Conservation (phyloP, 2,888 invertebrate species). For the Tyria jacobaeae region DNA sequence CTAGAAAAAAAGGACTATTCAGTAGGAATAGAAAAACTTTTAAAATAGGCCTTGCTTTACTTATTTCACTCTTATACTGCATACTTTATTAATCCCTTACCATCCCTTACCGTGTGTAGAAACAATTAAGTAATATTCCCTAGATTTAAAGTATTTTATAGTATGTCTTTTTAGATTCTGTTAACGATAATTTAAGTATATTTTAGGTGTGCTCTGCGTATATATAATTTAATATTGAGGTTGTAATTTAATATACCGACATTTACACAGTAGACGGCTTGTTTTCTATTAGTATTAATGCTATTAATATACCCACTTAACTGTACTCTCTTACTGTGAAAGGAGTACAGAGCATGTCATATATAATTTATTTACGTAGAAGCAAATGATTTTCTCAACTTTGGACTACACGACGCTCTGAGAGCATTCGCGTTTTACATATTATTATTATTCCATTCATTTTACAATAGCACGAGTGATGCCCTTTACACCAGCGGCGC, state of each 20-base stretch:
- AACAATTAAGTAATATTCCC: neutral
- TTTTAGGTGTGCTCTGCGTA: neutral
- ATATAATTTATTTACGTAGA: neutral
- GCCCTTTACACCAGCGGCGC: too few species aligned
- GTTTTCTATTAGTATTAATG: neutral
- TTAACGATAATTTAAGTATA: neutral
- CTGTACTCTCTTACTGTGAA: neutral
- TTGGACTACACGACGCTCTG: neutral
- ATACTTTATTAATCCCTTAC: neutral
- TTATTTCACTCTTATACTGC: neutral
- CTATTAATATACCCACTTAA: neutral
- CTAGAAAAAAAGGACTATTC: too few species aligned
- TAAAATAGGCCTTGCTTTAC: too few species aligned
- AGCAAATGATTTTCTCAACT: neutral
- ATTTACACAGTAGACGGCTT: neutral
- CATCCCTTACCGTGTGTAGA: too few species aligned
- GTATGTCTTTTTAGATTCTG: too few species aligned
- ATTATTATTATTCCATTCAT: neutral
- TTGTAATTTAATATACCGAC: neutral
- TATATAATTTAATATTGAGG: neutral
- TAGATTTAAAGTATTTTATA: too few species aligned
- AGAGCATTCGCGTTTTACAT: neutral
- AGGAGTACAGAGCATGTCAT: neutral
- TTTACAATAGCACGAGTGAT: too few species aligned
- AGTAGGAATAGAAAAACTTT: too few species aligned